Conservation (phyloP, 2,797 vertebrate species). For the Calcarius lapponicus region DNA sequence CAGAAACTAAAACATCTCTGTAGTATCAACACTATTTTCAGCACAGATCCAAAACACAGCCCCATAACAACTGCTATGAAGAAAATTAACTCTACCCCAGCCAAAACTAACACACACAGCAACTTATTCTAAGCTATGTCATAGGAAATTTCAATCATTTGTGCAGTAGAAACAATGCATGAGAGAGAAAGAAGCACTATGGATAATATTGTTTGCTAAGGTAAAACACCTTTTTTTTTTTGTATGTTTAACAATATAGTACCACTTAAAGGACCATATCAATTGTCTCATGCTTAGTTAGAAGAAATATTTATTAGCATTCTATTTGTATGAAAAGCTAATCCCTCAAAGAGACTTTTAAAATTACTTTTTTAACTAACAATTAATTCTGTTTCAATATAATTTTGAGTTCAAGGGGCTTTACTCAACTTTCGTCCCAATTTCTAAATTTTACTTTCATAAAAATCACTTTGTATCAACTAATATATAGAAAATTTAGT, state of each 20-base stretch:
- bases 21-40: neutral
- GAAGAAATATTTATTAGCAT: neutral
- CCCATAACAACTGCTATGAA: neutral
- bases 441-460: neutral
- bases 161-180: neutral
- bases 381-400: slow-evolving; percentile 7
- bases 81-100: neutral
- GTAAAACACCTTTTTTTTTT: neutral
- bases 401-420: neutral
- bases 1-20: neutral
- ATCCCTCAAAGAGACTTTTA: neutral
- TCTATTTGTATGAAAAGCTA: neutral
- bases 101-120: neutral
- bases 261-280: neutral
- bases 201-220: neutral
- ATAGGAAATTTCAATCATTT: neutral
- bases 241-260: neutral
- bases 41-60: neutral
- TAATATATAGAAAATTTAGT: neutral
- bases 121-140: neutral
- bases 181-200: neutral
- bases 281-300: neutral
- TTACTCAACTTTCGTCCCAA: neutral
- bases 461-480: neutral
- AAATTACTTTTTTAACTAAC: neutral